Evolutionary conservation across 23 tunicate genomes (phyloP), one percentile per base, ranked within the genome.

Genomic region (Trididemnum clinides): DNA sequence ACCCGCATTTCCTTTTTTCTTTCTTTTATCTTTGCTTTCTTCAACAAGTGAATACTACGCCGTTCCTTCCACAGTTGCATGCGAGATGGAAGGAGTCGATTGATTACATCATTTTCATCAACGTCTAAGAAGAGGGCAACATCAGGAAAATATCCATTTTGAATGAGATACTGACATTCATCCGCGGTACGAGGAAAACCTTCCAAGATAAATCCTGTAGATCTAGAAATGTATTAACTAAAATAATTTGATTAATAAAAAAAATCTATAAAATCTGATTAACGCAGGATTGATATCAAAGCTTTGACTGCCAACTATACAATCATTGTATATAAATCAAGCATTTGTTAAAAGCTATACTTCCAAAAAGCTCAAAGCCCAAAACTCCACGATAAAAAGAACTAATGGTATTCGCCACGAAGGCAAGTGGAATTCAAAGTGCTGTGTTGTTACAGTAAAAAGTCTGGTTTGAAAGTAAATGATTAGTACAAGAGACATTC

Each of bases 111-210:
- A 37, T 64, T 80, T 44, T 96, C 96, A 71, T 96, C 99, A 7
- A 85, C 90, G 88, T 63, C 75, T 51, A 96, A 70, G 49, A 84
- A 2, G 12, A 96, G 27, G 2, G 90, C 90, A 30, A 87, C 88
- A 62, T 91, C 99, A 12, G 99, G 99, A 37, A 75, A 96, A 33
- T 78, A 83, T 1, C 90, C 93, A 37, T 75, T 50, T 57, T 94
- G 89, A 0, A 64, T 64, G 23, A 97, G 88, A 51, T 77, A 97
- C 84, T 89, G 91, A 66, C 88, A 57, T 37, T 97, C 99, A 26
- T 97, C 99, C 10, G 88, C 84, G 20, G 86, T 88, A 15, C 95
- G 85, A 25, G 99, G 99, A 50, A 97, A 97, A 3, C 95, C 99
- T 81, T 97, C 99, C 85, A 97, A 66, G 30, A 97, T 89, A 44